These are phyloP conservation scores for Chrysolina haemoptera DNA, from an alignment of 2,888 invertebrate genomes.

Conservation along the genomic window DNA sequence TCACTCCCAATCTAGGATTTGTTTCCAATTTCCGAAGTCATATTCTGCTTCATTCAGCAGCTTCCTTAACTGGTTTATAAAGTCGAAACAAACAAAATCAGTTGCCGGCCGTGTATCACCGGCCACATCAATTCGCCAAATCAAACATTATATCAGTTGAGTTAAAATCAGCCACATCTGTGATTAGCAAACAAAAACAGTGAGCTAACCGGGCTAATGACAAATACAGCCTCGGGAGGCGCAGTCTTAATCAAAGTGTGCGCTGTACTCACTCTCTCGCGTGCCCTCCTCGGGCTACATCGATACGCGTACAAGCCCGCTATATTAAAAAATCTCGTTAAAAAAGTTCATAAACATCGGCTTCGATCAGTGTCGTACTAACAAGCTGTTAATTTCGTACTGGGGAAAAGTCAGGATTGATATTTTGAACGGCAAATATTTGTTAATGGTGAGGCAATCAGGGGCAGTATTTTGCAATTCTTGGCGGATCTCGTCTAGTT, in stretches of 20 bases:
- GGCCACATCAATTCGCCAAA: constrained; percentile 57
- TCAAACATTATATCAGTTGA: constrained; percentile 53
- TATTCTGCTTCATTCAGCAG: neutral
- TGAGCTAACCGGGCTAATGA: constrained; percentile 69
- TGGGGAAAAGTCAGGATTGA: neutral
- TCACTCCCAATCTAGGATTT: neutral
- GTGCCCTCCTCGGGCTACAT: constrained; percentile 60
- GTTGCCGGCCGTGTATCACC: constrained; percentile 44
- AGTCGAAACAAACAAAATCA: neutral
- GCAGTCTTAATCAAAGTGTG: constrained; percentile 67
- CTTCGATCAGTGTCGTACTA: constrained; percentile 1
- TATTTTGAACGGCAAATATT: no score
- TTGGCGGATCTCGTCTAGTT: no score
- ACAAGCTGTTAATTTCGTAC: constrained; percentile 12
- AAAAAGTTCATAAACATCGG: constrained; percentile 56
- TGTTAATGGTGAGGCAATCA: no score
- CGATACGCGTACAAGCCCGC: constrained; percentile 58
- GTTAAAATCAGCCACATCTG: constrained; percentile 66
- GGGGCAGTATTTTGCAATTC: no score
- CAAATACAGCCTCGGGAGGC: constrained; percentile 66
- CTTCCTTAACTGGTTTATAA: neutral
- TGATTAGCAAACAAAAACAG: constrained; percentile 69
- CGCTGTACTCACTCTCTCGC: constrained; percentile 52
- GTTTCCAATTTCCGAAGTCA: no score
- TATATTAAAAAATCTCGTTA: constrained; percentile 60